Conservation (phyloP, 2,113 vertebrate species). For the Sturnira hondurensis region DNA sequence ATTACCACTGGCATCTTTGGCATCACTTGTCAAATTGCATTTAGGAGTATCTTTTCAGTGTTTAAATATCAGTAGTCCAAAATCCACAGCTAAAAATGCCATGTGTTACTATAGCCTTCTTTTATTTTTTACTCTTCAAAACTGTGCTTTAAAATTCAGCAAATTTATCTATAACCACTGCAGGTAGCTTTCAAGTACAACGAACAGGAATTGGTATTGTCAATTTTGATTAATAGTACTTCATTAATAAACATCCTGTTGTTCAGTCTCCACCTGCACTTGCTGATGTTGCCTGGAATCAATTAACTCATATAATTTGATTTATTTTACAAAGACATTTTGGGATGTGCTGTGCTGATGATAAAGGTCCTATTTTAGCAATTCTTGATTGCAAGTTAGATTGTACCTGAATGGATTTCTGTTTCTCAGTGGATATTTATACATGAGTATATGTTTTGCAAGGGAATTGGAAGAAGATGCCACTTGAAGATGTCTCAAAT, state of each 20-base stretch:
- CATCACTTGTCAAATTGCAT: conserved; percentile 94
- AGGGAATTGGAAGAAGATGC: conserved; percentile 64
- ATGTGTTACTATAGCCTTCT: neutral
- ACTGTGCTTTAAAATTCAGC: conserved; percentile 73
- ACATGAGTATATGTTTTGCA: conserved; percentile 58
- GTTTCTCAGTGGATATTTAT: conserved; percentile 65
- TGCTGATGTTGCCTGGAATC: conserved; percentile 91
- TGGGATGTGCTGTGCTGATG: conserved; percentile 81
- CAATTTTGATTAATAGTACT: conserved; percentile 93
- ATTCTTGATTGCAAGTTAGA: conserved; percentile 78
- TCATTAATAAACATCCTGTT: conserved; percentile 97
- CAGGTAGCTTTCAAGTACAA: conserved; percentile 86
- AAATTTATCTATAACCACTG: conserved; percentile 58
- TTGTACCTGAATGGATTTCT: conserved; percentile 80
- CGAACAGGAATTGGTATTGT: conserved; percentile 88
- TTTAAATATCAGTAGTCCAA: conserved; percentile 76
- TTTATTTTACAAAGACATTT: conserved; percentile 89
- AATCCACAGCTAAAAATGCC: conserved; percentile 67
- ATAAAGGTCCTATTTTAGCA: conserved; percentile 84
- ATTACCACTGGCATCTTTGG: conserved; percentile 98
- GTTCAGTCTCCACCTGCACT: conserved; percentile 95
- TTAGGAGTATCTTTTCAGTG: conserved; percentile 90
- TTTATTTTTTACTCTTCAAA: conserved; percentile 51
- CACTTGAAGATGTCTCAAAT: conserved; percentile 70
- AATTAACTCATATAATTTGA: conserved; percentile 94